Evolutionary conservation across 2,113 vertebrate species (phyloP).

Genomic region (Alectura lathami): DNA sequence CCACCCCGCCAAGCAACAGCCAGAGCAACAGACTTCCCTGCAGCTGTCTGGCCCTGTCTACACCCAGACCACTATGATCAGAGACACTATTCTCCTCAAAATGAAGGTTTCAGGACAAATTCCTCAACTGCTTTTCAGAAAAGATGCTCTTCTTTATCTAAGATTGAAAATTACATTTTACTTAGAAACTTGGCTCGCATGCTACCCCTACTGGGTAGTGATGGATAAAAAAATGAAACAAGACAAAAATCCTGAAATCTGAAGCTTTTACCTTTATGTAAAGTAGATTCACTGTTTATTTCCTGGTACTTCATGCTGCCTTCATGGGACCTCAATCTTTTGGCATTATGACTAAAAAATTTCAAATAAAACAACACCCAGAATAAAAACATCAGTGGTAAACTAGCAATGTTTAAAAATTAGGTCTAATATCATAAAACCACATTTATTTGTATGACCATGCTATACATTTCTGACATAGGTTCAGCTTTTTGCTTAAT

Average conservation of each 20-base stretch:
- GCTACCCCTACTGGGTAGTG: not conserved
- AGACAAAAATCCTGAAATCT: not conserved
- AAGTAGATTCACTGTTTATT: not conserved
- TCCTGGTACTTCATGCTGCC: not conserved
- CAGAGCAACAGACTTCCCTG: not conserved
- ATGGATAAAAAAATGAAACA: not conserved
- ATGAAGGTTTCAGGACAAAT: not conserved
- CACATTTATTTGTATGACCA: not conserved
- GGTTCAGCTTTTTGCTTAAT: not conserved
- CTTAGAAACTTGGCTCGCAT: not conserved
- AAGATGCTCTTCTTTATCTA: not conserved
- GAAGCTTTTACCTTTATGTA: not conserved
- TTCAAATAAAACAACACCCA: not conserved
- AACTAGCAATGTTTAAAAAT: not conserved
- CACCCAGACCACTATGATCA: not conserved
- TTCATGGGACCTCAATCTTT: not conserved
- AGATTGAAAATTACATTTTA: not conserved
- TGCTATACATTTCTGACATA: not conserved
- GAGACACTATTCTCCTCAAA: not conserved
- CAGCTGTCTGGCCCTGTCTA: not conserved
- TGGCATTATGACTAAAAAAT: not conserved
- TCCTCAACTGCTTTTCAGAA: not conserved
- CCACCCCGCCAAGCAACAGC: not conserved
- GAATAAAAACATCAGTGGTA: not conserved
- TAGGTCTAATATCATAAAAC: not conserved